A percentile compares a stretch with the other conserved stretches of the same genome.
phyloP scores from a whole-genome alignment of 2,797 vertebrate genomes.

The Muscicapa striata region DNA sequence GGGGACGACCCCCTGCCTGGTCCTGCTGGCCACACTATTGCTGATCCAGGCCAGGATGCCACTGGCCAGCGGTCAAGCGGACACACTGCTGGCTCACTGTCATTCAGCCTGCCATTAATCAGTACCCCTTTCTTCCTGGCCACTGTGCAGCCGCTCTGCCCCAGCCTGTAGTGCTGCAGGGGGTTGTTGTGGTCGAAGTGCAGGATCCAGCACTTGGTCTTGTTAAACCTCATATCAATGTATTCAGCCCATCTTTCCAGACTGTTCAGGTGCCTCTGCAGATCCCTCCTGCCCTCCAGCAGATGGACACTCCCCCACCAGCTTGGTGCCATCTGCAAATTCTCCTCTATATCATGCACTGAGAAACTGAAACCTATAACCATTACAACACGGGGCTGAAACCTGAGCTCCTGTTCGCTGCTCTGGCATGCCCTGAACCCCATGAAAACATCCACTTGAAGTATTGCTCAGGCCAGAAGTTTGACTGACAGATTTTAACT shows the following conservation, averaged over 20 bases:
- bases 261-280: not conserved
- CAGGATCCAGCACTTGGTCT: not conserved
- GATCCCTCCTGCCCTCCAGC: not conserved
- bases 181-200: not conserved
- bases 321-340: not conserved
- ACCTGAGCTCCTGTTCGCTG: not conserved
- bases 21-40: not conserved
- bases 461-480: not conserved
- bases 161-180: not conserved
- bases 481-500: not conserved
- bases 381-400: not conserved
- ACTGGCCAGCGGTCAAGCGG: not conserved
- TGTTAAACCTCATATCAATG: not conserved
- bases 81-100: not conserved
- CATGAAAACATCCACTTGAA: not conserved
- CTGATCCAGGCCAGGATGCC: not conserved
- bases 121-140: not conserved
- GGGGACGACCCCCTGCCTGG: not conserved
- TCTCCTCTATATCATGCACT: accelerated
- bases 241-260: not conserved
- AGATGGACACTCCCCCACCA: not conserved
- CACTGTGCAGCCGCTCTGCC: not conserved
- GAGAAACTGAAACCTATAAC: not conserved
- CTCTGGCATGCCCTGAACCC: not conserved
- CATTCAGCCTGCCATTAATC: not conserved